Base-by-base conservation (phyloP, 1,140 invertebrate genomes). In the Campoletis sonorensis region DNA sequence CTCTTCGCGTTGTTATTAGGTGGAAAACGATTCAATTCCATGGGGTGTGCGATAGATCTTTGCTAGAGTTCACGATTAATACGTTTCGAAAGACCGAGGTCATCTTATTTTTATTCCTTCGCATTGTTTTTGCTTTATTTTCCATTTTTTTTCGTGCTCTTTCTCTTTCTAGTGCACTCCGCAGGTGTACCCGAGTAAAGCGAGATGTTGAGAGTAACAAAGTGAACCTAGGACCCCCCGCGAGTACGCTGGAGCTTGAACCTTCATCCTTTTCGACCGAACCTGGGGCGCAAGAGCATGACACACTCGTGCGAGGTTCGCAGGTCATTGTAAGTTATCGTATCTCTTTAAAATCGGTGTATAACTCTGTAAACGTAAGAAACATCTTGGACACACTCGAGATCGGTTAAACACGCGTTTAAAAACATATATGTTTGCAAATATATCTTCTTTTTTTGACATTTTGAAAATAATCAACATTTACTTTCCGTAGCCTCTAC, bases 1-100 rank as follows among this genome's bases (percentile, higher is more conserved):
- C n/a, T 37, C 54, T 54, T 77, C 75, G 64, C 75, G 75, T 77
- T 77, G 51, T 77, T 64, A 77, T 77, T 77, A 77, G 75, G 75
- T 77, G 54, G 72, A 77, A 77, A 77, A 77, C 75, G 75, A 77
- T 77, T 77, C 75, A 77, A 77, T 77, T 77, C 75, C 75, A 77
- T 54, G 54, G 51, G 75, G 51, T 77, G 18, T 37, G 51, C 75
- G 13, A 37, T 77, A 64, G 75, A 77, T 77, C 75, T 77, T 70
- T 4, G 27, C 54, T 27, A 75, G 33, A 64, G 51, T 77, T 77
- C 27, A 37, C 13, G 75, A 58, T 61, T 45, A 70, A 70, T 70
- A 33, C 30, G 67, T 70, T 27, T 70, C 18, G 21, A 30, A 33
- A 16, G 67, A 33, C 30, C 67, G 61, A 15, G 61, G 23, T 13